These are phyloP conservation scores for Dreissena polymorpha DNA, from an alignment of 1,140 invertebrate genomes.

Conservation along the genomic window DNA sequence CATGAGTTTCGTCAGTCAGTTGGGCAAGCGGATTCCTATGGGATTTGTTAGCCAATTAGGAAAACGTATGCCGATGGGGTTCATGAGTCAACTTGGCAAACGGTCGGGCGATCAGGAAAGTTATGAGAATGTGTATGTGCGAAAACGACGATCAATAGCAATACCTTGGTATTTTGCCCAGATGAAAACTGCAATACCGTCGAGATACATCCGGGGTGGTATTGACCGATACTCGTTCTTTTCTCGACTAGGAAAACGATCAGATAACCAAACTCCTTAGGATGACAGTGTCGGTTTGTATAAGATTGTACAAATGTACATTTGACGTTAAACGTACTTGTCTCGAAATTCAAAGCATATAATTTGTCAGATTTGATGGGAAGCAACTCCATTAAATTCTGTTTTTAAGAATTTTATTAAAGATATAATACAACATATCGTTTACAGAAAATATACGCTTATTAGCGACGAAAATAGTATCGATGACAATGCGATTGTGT, in stretches of 20 bases:
- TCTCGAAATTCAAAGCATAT: no score
- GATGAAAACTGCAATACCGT: background rate
- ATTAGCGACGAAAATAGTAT: no score
- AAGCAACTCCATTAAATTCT: no score
- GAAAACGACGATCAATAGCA: background rate
- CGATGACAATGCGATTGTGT: no score
- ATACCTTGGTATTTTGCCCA: background rate
- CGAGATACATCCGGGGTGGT: background rate
- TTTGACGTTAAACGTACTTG: no score
- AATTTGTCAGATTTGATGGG: no score
- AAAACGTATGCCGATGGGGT: background rate
- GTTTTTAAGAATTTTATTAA: no score
- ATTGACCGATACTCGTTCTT: background rate
- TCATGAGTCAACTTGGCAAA: conserved; percentile 1
- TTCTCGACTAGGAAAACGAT: background rate
- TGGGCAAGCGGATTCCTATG: background rate
- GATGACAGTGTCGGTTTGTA: no score
- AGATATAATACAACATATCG: no score
- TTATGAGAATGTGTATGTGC: background rate
- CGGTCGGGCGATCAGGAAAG: background rate
- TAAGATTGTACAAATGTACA: no score
- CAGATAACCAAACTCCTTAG: background rate
- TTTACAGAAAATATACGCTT: no score
- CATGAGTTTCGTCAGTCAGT: background rate
- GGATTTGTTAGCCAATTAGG: background rate